Percentiles rank a stretch among this genome's conserved stretches.
These are phyloP conservation scores for Aphis craccivora DNA, from an alignment of 1,140 invertebrate genomes.

Conservation along the genomic window DNA sequence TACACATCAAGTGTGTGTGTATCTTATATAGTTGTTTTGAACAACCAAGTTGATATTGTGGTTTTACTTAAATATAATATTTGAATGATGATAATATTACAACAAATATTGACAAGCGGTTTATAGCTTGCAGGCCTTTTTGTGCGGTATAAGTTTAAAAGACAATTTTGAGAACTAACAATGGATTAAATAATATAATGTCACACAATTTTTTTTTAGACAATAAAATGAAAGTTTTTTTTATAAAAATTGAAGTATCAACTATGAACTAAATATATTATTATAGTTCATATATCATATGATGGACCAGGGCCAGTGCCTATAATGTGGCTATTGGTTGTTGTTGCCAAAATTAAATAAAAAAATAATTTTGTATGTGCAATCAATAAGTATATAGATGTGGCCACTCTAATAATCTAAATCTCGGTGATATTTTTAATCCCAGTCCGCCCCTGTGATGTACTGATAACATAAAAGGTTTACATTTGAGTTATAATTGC, in stretches of 20 bases:
- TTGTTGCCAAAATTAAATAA: no score
- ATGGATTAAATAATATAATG: neutral
- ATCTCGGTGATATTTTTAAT: no score
- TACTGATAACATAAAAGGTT: neutral
- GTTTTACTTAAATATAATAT: neutral
- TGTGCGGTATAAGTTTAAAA: neutral
- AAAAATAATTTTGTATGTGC: no score
- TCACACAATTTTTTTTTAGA: neutral
- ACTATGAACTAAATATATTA: no score
- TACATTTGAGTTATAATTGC: no score
- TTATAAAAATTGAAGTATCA: neutral
- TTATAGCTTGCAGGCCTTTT: neutral
- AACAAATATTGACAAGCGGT: neutral
- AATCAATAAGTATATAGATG: no score
- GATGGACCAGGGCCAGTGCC: no score
- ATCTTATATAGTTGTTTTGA: neutral
- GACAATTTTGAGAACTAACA: neutral
- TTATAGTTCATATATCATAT: no score
- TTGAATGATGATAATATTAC: neutral
- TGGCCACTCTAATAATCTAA: no score
- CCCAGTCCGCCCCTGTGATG: no score
- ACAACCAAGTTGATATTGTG: neutral
- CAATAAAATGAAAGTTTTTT: neutral
- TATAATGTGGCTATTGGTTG: no score
- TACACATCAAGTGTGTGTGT: neutral